These are phyloP conservation scores for Brachystomella parvula DNA, from an alignment of 1,140 invertebrate genomes.

Conservation along the genomic window DNA sequence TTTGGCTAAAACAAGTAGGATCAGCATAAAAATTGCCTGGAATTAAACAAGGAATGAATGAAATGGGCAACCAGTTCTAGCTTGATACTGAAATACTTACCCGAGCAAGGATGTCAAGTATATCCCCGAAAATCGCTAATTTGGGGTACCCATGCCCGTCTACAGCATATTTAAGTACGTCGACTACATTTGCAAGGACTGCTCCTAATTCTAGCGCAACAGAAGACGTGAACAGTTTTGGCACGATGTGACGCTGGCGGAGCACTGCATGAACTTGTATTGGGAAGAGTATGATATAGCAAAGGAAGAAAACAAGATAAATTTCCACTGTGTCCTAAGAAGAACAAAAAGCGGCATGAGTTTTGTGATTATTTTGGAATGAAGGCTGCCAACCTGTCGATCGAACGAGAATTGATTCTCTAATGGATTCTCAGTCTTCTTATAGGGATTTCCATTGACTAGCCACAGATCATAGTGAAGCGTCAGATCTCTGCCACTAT, in stretches of 20 bases:
- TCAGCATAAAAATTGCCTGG: conserved; percentile 85
- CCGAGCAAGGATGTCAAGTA: conserved; percentile 80
- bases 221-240: conserved; percentile 80
- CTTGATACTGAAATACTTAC: conserved; percentile 50
- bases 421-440: conserved; percentile 70
- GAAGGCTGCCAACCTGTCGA: conserved; percentile 52
- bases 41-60: conserved; percentile 42
- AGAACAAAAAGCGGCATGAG: conserved; percentile 27
- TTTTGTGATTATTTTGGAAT: not conserved
- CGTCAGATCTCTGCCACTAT: conserved; percentile 51
- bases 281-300: conserved; percentile 76
- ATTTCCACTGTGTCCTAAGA: conserved; percentile 77
- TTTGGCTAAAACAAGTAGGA: conserved; percentile 87
- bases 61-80: not conserved
- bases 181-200: conserved; percentile 75
- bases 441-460: conserved; percentile 89
- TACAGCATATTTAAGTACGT: conserved; percentile 77
- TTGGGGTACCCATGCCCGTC: conserved; percentile 77
- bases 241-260: conserved; percentile 79
- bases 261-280: conserved; percentile 82
- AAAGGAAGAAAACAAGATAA: conserved; percentile 78
- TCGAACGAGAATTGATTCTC: conserved; percentile 96
- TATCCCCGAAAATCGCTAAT: conserved; percentile 75
- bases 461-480: conserved; percentile 90
- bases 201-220: conserved; percentile 76